Conservation (phyloP, 2,888 invertebrate genomes). For the Belgica antarctica region DNA sequence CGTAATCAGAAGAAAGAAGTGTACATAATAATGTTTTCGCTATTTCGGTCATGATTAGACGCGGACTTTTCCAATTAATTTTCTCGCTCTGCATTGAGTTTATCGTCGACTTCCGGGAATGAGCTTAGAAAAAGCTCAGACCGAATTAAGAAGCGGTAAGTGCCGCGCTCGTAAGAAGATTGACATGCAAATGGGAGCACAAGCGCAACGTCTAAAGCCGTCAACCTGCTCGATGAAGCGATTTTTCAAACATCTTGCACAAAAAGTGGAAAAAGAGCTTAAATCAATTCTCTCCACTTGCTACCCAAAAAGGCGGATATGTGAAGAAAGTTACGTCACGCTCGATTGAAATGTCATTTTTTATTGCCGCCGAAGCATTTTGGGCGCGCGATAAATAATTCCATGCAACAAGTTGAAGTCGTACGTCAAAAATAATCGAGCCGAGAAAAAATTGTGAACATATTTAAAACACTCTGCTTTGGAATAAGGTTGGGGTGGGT, state of each 20-base stretch:
- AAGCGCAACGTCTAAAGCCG: constrained; percentile 6
- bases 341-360: constrained; percentile 44
- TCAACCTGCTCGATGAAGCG: not conserved
- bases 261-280: not conserved
- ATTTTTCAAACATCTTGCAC: not conserved
- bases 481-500: too few species aligned
- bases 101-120: not conserved
- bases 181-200: constrained; percentile 10
- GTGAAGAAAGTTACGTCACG: constrained; percentile 16
- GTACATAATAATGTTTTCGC: not conserved
- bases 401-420: constrained; percentile 12
- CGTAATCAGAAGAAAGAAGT: constrained; percentile 18
- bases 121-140: not conserved
- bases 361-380: constrained; percentile 22
- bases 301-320: constrained; percentile 17
- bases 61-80: not conserved
- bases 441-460: constrained; percentile 18
- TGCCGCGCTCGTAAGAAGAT: not conserved
- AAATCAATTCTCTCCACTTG: constrained; percentile 32
- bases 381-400: constrained; percentile 37
- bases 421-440: constrained; percentile 43
- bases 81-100: not conserved
- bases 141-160: constrained; percentile 7
- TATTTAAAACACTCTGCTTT: too few species aligned
- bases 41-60: constrained; percentile 8